These are phyloP conservation scores for Spisula solida DNA, from an alignment of 2,888 invertebrate species.

Conservation along the genomic window DNA sequence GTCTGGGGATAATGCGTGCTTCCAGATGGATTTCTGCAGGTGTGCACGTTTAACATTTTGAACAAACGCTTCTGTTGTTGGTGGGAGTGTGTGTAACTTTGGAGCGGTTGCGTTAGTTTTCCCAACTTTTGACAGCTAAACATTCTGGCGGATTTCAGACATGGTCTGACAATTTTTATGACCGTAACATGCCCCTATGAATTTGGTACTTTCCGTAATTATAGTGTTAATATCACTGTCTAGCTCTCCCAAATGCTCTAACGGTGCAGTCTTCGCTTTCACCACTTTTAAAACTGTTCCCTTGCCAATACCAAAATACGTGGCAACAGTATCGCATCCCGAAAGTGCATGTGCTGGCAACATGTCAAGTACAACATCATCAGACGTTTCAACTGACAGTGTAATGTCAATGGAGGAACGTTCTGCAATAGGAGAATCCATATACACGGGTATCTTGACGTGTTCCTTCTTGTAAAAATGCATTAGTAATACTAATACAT, in stretches of 20 bases:
- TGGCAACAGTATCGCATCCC: slow-evolving; percentile 5
- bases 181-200: slow-evolving; percentile 12
- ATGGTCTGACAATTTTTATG: not conserved
- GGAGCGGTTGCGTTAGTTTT: not conserved
- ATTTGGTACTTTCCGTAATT: no score
- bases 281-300: not conserved
- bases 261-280: not conserved
- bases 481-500: not conserved
- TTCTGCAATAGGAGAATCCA: slow-evolving; percentile 19
- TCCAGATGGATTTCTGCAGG: not conserved
- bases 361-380: not conserved
- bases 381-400: not conserved
- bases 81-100: not conserved
- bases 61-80: not conserved
- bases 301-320: not conserved
- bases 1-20: not conserved
- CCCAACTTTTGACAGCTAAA: not conserved
- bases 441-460: not conserved
- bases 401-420: not conserved
- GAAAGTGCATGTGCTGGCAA: not conserved
- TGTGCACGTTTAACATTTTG: not conserved
- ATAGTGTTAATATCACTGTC: no score
- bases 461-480: not conserved
- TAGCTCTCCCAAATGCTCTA: not conserved
- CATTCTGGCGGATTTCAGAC: not conserved